Base-by-base conservation (phyloP, 1,140 invertebrate species). In the Drosophila truncata region DNA sequence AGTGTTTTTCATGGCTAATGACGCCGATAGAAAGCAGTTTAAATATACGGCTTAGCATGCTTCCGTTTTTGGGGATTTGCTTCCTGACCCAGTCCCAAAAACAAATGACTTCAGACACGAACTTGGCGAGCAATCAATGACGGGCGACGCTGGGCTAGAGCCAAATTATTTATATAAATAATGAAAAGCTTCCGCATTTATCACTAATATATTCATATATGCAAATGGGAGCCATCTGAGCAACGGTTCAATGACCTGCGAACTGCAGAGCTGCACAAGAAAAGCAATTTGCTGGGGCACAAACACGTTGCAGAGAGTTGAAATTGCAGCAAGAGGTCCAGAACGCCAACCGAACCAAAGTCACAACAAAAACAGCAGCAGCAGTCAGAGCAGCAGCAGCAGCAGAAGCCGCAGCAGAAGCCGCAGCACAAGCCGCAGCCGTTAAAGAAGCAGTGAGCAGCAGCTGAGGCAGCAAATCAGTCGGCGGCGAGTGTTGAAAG, bases 401-500 rank as follows among this genome's bases (percentile, higher is more conserved):
- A 23, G 55, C 55, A 23, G 50, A 57, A 47, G 33, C 50, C 52
- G 44, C 54, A 20, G n/a, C 75, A 31, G 20, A 39, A 46, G 16
- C 52, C 33, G 16, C 14, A 50, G 31, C 62, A 58, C 25, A 37
- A 54, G 23, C 57, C 60, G 46, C 35, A 42, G 78, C 60, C 63
- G 52, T 54, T 37, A 52, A 78, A 71, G 58, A 71, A 50, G 69
- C 67, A 72, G 31, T 58, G 54, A 60, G 47, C 55, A 44, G 65
- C 75, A 31, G 58, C 41, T 35, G 66, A 42, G 47, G 73, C 73
- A 66, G 42, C 77, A 78, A 84, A 90, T 72, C 85, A 88, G 85
- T 88, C 67, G 62, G 78, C 85, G 85, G 81, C 82, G 85, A 88
- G 85, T 90, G 81, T 90, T 88, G 85, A 88, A 85, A 90, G 85